A percentile compares a stretch with the other conserved stretches of the same genome.
phyloP scores from a whole-genome alignment of 1,140 invertebrate species.

The Antheraea pernyi region DNA sequence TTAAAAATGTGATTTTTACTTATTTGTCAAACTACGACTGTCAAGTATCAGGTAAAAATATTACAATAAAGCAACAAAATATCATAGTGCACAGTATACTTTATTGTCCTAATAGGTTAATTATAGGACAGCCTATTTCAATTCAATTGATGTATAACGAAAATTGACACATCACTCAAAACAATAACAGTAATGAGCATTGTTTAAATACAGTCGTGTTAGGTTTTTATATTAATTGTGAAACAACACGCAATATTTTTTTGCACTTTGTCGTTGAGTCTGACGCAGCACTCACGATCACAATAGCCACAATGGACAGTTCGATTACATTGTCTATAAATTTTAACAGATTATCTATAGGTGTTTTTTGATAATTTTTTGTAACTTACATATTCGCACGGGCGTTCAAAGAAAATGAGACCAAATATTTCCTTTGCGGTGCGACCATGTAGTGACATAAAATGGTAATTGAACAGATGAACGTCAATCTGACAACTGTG shows the following conservation, averaged over 20 bases:
- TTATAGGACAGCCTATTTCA: background rate
- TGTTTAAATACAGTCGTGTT: conserved; percentile 2
- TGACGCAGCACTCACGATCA: background rate
- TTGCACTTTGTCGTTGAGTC: background rate
- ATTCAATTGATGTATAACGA: background rate
- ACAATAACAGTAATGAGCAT: conserved; percentile 1
- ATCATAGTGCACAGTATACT: no score
- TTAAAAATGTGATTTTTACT: no score
- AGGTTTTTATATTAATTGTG: background rate
- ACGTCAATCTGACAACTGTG: no score
- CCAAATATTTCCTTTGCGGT: no score
- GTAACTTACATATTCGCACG: background rate
- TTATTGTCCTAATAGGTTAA: background rate
- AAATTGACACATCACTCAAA: background rate
- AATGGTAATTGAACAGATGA: no score
- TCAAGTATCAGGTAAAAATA: no score
- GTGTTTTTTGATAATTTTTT: background rate
- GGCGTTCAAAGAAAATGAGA: background rate
- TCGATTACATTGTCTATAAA: conserved; percentile 1
- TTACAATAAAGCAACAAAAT: no score
- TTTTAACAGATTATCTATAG: background rate
- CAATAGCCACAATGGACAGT: background rate
- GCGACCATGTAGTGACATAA: no score
- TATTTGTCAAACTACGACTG: no score
- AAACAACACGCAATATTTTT: background rate